A percentile compares a stretch with the other conserved stretches of the same genome.
These are phyloP conservation scores for Liparis tanakae DNA, from an alignment of 2,797 vertebrate species.

Conservation along the genomic window DNA sequence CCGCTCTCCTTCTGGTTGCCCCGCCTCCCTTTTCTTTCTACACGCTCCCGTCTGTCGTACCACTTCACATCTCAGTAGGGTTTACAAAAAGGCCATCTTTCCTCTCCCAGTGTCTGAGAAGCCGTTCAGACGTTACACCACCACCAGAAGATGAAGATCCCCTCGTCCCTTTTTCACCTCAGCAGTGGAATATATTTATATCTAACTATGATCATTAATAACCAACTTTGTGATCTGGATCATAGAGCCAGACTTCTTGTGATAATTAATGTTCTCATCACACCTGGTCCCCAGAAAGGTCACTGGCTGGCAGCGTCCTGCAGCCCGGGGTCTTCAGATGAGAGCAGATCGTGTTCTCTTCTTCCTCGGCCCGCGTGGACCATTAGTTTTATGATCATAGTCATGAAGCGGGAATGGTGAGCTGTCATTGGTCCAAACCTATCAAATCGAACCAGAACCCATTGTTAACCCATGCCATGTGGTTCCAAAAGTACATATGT, in stretches of 20 bases:
- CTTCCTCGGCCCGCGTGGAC: background rate
- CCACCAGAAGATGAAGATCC: constrained; percentile 3
- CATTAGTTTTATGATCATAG: background rate
- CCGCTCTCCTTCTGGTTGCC: constrained; percentile 29
- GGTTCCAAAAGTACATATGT: too few relatives aligned
- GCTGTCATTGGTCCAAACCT: constrained; percentile 2
- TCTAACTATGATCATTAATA: background rate
- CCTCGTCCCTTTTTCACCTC: background rate
- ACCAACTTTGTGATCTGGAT: background rate
- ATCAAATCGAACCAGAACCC: background rate
- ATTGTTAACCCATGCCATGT: too few relatives aligned
- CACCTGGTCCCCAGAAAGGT: constrained; percentile 13
- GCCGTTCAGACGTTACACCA: constrained; percentile 36
- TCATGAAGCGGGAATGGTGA: background rate
- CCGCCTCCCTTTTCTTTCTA: constrained; percentile 8
- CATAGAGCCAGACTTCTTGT: background rate
- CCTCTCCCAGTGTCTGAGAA: constrained; percentile 27
- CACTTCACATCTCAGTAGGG: constrained; percentile 47
- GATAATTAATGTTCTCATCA: constrained; percentile 16
- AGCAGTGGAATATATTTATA: background rate
- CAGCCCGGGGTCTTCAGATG: constrained; percentile 3
- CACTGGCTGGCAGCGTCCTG: constrained; percentile 3
- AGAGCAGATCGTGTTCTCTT: constrained; percentile 3
- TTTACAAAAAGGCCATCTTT: constrained; percentile 34
- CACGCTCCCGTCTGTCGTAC: constrained; percentile 22